phyloP scores from a whole-genome alignment of 2,888 invertebrate species.

The Machimus atricapillus region DNA sequence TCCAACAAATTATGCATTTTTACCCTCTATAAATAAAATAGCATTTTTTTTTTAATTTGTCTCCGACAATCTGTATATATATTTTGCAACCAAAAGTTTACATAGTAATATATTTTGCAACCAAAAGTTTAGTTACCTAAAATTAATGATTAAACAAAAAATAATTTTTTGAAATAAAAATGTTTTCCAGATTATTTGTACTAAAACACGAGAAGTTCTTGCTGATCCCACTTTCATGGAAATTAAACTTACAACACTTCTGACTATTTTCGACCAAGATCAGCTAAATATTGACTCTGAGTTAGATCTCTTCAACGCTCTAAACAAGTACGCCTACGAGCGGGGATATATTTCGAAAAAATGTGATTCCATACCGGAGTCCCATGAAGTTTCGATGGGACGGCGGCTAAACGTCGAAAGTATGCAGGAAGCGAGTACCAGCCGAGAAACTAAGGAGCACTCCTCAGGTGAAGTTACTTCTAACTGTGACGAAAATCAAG shows the following conservation, averaged over 20 bases:
- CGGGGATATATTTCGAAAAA: conserved; percentile 59
- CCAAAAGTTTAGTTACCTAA: too few species aligned
- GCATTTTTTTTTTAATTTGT: too few species aligned
- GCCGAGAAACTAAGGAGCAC: conserved; percentile 51
- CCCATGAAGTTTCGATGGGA: conserved; percentile 46
- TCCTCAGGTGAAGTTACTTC: conserved; percentile 46
- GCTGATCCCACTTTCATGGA: conserved; percentile 80
- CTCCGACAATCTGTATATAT: neutral
- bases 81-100: too few species aligned
- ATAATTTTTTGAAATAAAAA: neutral
- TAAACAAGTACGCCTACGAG: conserved; percentile 71
- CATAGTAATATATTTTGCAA: neutral
- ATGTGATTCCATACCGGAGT: conserved; percentile 37
- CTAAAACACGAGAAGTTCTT: conserved; percentile 77
- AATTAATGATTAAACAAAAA: neutral
- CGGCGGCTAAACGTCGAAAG: conserved; percentile 49
- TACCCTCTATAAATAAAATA: too few species aligned
- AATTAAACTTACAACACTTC: conserved; percentile 75
- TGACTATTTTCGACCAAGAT: conserved; percentile 78
- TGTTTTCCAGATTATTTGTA: conserved; percentile 72
- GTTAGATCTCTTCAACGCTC: conserved; percentile 77
- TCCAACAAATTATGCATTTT: too few species aligned
- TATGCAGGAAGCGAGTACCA: conserved; percentile 48
- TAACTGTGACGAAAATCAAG: conserved; percentile 44
- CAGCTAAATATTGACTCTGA: conserved; percentile 78